Evolutionary conservation across 1,140 invertebrate genomes (phyloP).

Genomic region (Scaptodrosophila lebanonensis): DNA sequence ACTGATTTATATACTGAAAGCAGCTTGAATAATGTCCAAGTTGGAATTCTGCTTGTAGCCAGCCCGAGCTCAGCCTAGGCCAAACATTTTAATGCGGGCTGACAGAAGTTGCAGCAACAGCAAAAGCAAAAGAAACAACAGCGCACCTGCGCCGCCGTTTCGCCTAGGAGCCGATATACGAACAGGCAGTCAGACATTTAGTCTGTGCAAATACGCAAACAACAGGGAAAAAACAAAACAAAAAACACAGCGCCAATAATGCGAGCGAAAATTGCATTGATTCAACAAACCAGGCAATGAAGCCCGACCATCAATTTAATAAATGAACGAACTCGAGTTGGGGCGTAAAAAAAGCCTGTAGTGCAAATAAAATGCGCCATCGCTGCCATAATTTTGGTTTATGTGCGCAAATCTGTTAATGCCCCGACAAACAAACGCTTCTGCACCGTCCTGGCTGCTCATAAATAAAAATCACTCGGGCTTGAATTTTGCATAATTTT

Average conservation of each 20-base stretch:
- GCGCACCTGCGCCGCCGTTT: background rate
- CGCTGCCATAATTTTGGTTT: conserved; percentile 65
- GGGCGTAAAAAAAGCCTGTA: conserved; percentile 47
- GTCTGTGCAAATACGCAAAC: conserved; percentile 36
- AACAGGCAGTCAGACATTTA: conserved; percentile 18
- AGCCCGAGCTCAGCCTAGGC: too few relatives aligned
- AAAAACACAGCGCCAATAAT: conserved; percentile 8
- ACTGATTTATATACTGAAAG: conserved; percentile 58
- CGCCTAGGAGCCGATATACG: background rate
- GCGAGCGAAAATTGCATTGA: conserved; percentile 39
- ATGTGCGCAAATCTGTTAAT: conserved; percentile 66
- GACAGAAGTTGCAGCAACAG: conserved; percentile 16
- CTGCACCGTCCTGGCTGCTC: conserved; percentile 16
- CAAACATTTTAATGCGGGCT: conserved; percentile 48
- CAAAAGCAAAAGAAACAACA: too few relatives aligned
- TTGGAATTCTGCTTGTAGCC: conserved; percentile 38
- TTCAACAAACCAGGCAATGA: too few relatives aligned
- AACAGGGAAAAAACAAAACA: background rate
- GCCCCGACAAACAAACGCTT: conserved; percentile 36
- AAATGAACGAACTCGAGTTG: too few relatives aligned
- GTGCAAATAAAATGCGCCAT: conserved; percentile 56
- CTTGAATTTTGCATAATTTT: conserved; percentile 67
- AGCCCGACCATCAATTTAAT: conserved; percentile 58
- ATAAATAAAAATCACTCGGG: conserved; percentile 72
- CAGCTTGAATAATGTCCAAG: conserved; percentile 34